Evolutionary conservation across 2,113 vertebrate genomes (phyloP), one percentile per base, ranked within the genome.

Genomic region (Aptenodytes forsteri): DNA sequence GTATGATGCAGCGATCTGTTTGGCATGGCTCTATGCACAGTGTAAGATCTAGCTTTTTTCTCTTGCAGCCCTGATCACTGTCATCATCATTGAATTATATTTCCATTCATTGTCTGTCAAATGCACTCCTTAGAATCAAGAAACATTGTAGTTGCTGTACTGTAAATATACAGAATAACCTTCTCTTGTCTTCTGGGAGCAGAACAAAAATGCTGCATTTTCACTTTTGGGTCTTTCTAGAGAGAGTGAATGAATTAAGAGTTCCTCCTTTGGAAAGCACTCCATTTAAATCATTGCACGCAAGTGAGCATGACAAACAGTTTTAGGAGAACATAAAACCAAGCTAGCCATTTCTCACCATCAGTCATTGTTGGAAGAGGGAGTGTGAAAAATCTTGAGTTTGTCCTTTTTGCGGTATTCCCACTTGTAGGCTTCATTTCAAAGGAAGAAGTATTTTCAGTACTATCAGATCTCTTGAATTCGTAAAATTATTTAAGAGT

Each of bases 401-500:
- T 94, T 89, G 3, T 79, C 79, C 29, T 90, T 80, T 84, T 58
- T 90, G 40, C 0, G 26, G 71, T 93, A 46, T 93, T 89, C 81
- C 64, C 75, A 32, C 89, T 93, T 46, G 29, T 8, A 69, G 69
- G 49, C 61, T 96, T 80, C 38, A 2, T 91, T 87, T 75, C 50
- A 71, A 61, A 64, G 72, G 80, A 87, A 81, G 71, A 65, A 82
- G 30, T 87, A 81, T 96, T 96, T 93, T 93, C 64, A 67, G 84
- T 67, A 19, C 44, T 87, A 80, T 88, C 80, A 11, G 40, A 72
- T 64, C 76, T 81, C 54, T 87, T 89, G 76, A 95, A 95, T 94
- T 87, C 87, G 94, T 83, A 75, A 95, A 93, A 93, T 75, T 84
- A 84, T 83, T 75, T 73, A 86, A 93, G 67, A 94, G 69, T 93